A percentile compares a stretch with the other conserved stretches of the same genome.
Evolutionary conservation across 2,797 vertebrate species (phyloP).

Genomic region (Onychomys torridus): DNA sequence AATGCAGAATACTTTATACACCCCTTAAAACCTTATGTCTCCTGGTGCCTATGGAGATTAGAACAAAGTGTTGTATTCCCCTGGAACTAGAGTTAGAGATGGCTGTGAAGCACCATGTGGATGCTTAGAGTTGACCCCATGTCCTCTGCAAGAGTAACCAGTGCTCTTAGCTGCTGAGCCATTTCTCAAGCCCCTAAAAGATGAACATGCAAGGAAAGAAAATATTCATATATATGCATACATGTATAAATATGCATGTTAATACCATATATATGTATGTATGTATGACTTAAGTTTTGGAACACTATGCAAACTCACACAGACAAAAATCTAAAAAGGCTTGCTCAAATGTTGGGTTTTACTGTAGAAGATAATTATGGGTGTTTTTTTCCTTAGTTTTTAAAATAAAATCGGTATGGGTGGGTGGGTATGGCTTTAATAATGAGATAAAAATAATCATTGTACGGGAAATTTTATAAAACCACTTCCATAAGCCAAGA

Average conservation of each 20-base stretch:
- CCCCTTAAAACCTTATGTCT: not conserved
- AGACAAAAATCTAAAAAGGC: slow-evolving; percentile 28
- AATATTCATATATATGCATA: not conserved
- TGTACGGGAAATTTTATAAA: slow-evolving; percentile 39
- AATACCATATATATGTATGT: not conserved
- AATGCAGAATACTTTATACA: slow-evolving; percentile 1
- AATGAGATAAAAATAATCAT: slow-evolving; percentile 69
- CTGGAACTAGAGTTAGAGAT: not conserved
- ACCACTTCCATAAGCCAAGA: slow-evolving; percentile 59
- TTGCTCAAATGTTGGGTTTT: slow-evolving; percentile 33
- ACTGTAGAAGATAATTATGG: slow-evolving; percentile 26
- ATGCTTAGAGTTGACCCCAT: not conserved
- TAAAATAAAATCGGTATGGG: slow-evolving; percentile 49
- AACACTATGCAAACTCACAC: not conserved
- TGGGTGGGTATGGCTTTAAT: slow-evolving; percentile 66
- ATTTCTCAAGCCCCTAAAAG: not conserved
- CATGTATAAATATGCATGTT: not conserved
- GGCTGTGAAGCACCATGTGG: not conserved
- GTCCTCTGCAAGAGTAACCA: not conserved
- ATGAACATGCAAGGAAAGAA: not conserved
- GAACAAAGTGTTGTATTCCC: not conserved
- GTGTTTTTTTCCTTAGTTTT: not conserved
- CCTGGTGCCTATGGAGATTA: not conserved
- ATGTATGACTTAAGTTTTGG: slow-evolving; percentile 5
- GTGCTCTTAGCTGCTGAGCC: not conserved